Evolutionary conservation across 2,888 invertebrate genomes (phyloP), one percentile per base, ranked within the genome.

Genomic region (Acanthococcus lagerstroemiae): DNA sequence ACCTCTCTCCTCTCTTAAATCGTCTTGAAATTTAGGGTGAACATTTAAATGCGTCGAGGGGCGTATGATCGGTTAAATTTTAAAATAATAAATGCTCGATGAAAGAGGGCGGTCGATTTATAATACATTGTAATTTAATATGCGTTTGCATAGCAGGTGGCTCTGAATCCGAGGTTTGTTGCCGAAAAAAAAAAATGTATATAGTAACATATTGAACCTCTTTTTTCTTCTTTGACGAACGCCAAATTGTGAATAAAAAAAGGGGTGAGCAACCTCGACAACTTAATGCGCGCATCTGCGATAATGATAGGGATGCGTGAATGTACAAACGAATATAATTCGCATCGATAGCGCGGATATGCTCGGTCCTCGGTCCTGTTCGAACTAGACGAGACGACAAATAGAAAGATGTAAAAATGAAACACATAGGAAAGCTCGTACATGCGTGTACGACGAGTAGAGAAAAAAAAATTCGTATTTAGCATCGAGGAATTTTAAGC

Each of bases 111-210:
- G 22, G 17, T 22, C 25, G 52, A 48, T 27, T 50, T 26, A 19
- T 22, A 50, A 30, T 52, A 61, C 22, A 61, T 61, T 61, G 61
- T 61, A 61, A 61, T 61, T 61, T 61, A 61, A 61, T 61, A 61
- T 30, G 52, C 61, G 50, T 52, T 37, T 24, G 24, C 24, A 22
- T 22, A 52, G 52, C 52, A 52, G 52, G 52, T 52, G 52, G 52
- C 22, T 52, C 9, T 19, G 52, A n/a, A n/a, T n/a, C n/a, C n/a
- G n/a, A 24, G 52, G 52, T 52, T 52, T 21, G 52, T 52, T 24
- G 21, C 24, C 15, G 4, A 3, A 52, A 21, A 12, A 52, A 52
- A 52, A 52, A 45, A 45, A 45, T 17, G 19, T 15, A 45, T 45
- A 45, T 22, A 17, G 52, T 22, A 22, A 52, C 52, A 52, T 52